Conservation (phyloP, 2,888 invertebrate genomes). For the Drosophila vallismaia region DNA sequence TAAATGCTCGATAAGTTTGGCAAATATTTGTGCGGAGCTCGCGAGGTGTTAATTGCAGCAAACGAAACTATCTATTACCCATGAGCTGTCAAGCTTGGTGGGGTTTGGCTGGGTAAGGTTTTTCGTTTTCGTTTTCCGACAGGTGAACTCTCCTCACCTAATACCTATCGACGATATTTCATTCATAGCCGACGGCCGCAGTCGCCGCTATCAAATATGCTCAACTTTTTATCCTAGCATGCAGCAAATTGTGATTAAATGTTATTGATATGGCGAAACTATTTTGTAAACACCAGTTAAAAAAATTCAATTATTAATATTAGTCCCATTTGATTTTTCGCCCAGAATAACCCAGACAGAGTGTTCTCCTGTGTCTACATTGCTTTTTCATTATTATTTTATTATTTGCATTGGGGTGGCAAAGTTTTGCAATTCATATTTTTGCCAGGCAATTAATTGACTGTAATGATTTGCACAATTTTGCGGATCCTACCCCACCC, state of each 20-base stretch:
- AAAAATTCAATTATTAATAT: constrained; percentile 6
- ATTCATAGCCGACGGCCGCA: constrained; percentile 27
- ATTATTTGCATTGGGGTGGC: constrained; percentile 19
- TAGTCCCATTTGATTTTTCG: background rate
- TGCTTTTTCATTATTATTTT: constrained; percentile 42
- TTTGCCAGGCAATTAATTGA: constrained; percentile 44
- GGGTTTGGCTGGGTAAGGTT: background rate
- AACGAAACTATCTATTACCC: constrained; percentile 60
- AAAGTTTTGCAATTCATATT: constrained; percentile 36
- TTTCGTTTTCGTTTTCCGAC: background rate
- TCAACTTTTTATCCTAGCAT: constrained; percentile 5
- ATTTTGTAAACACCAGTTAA: background rate
- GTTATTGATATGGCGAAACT: constrained; percentile 19
- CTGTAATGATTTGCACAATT: constrained; percentile 52
- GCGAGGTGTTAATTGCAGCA: constrained; percentile 69
- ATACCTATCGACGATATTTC: constrained; percentile 31
- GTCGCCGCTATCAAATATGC: constrained; percentile 15
- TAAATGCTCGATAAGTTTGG: constrained; percentile 65
- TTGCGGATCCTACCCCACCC: background rate
- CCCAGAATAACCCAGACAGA: background rate
- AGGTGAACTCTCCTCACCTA: constrained; percentile 12
- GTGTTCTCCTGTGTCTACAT: constrained; percentile 29
- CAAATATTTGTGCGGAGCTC: constrained; percentile 66
- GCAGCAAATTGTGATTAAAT: constrained; percentile 31
- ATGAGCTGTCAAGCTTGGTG: constrained; percentile 45